phyloP scores from a whole-genome alignment of 1,140 invertebrate species.

The Trichonephila inaurata region DNA sequence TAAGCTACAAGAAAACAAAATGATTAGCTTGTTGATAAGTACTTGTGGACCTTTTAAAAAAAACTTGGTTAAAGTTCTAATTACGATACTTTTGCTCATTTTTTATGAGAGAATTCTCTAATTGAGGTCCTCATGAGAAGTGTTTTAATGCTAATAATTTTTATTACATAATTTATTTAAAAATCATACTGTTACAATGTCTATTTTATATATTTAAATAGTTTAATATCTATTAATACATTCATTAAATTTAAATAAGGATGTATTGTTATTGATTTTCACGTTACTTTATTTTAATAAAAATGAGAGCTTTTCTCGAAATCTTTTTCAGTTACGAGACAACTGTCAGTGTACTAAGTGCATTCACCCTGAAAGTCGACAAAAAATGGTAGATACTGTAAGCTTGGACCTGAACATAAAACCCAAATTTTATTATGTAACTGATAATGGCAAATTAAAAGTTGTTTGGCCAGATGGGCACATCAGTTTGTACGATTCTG shows the following conservation, averaged over 20 bases:
- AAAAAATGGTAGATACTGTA: conserved; percentile 80
- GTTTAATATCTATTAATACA: no score
- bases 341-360: conserved; percentile 80
- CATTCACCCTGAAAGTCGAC: conserved; percentile 79
- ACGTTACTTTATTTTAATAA: not conserved
- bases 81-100: no score
- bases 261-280: not conserved
- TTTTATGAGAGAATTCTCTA: no score
- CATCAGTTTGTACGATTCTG: conserved; percentile 78
- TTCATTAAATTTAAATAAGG: not conserved
- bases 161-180: no score
- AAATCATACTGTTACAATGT: no score
- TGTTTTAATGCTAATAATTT: no score
- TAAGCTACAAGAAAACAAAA: no score
- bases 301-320: not conserved
- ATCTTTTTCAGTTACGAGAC: conserved; percentile 79
- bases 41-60: no score
- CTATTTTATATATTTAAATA: no score
- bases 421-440: conserved; percentile 79
- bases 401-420: conserved; percentile 79
- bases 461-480: conserved; percentile 80
- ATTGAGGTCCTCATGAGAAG: no score
- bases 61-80: no score
- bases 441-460: conserved; percentile 78
- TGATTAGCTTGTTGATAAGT: no score